Base-by-base conservation (phyloP, 2,888 invertebrate species). In the Gymnocheta viridis region DNA sequence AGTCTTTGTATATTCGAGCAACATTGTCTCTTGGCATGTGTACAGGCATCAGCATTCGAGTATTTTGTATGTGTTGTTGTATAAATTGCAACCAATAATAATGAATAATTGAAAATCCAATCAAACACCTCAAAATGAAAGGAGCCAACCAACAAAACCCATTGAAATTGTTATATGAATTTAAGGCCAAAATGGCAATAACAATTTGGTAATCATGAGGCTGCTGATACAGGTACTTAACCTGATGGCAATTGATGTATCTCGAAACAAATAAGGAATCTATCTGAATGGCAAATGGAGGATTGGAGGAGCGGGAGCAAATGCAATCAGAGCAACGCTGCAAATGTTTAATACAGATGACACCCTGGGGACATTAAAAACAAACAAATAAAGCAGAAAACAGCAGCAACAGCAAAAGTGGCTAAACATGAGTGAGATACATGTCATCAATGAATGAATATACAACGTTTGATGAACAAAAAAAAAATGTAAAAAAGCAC, bases 81-180 rank as follows among this genome's bases (percentile, higher is more conserved):
- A n/a, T 58, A 90, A 90, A 90, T 90, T 90, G 90, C 90, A 89
- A 88, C 90, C 91, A 91, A 91, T 91, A 91, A 90, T 90, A 90
- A 90, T 91, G 90, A 91, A 91, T 91, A 91, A 91, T 91, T 91
- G 90, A 91, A 90, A 90, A 91, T 90, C 91, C 91, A 91, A 91
- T 91, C 91, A 91, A 90, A 91, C 90, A 90, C 90, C 89, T 84
- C 69, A 89, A 90, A 90, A 89, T 89, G 88, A 89, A 89, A 88
- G 84, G 74, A 54, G 44, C 78, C 69, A 78, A 35, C 69, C 29
- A 70, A 44, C 41, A 64, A n/a, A n/a, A 19, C 49, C 69, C 51
- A 70, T 56, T 38, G 56, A 58, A 69, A 67, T 69, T 74, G 29
- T 54, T 24, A 9, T 32, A 19, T 64, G 74, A 66, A 66, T 44